phyloP scores from a whole-genome alignment of 2,888 invertebrate genomes.

The Pandemis heparana region DNA sequence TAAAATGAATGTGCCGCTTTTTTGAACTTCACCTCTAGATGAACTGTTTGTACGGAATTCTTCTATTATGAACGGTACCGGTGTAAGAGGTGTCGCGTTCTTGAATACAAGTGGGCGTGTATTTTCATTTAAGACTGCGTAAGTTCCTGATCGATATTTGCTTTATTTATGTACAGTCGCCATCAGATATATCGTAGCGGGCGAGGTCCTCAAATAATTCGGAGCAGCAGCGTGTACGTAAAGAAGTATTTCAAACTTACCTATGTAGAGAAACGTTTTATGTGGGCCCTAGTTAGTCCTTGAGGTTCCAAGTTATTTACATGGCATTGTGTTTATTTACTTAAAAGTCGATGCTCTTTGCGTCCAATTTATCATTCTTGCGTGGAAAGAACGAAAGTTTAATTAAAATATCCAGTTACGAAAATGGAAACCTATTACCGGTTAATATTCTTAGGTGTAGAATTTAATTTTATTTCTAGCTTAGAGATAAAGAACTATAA shows the following conservation, averaged over 20 bases:
- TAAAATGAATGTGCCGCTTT: conserved; percentile 70
- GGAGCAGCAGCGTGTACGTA: no score
- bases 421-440: not conserved
- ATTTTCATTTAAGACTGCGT: not conserved
- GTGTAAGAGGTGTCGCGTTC: conserved; percentile 13
- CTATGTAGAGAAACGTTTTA: no score
- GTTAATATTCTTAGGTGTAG: not conserved
- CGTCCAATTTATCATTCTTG: not conserved
- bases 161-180: no score
- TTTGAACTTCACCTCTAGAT: conserved; percentile 27
- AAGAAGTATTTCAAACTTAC: no score
- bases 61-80: conserved; percentile 1
- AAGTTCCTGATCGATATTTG: not conserved
- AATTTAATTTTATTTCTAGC: not conserved
- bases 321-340: no score
- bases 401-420: not conserved
- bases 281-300: no score
- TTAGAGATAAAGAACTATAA: not conserved
- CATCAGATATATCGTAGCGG: no score
- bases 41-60: conserved; percentile 26
- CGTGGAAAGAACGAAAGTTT: not conserved
- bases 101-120: not conserved
- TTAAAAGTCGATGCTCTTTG: no score
- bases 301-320: no score
- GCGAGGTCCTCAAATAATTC: no score